phyloP scores from a whole-genome alignment of 2,888 invertebrate species.

The Uloborus plumipes region DNA sequence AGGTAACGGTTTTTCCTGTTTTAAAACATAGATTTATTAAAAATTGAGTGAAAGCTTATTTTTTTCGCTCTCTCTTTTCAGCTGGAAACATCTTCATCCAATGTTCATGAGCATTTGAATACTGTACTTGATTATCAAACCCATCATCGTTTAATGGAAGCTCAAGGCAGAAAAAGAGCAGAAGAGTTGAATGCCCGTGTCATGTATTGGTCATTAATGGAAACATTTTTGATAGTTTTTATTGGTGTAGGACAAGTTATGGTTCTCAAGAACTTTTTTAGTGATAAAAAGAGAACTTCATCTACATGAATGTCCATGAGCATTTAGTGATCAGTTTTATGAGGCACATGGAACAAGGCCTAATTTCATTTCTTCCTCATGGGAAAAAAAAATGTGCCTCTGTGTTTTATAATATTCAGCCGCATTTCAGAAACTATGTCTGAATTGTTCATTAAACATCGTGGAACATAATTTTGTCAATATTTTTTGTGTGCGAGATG shows the following conservation, averaged over 20 bases:
- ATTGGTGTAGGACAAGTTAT: conserved; percentile 93
- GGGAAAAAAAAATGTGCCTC: too few relatives aligned
- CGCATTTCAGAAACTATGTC: too few relatives aligned
- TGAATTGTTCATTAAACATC: too few relatives aligned
- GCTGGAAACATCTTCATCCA: conserved; percentile 93
- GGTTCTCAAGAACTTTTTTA: conserved; percentile 91
- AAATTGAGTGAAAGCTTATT: background rate
- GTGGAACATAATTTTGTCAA: too few relatives aligned
- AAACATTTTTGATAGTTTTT: conserved; percentile 85
- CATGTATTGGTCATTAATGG: conserved; percentile 91
- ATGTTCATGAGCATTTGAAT: conserved; percentile 89
- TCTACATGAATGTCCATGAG: conserved; percentile 20
- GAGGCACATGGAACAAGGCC: background rate
- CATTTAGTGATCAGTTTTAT: background rate
- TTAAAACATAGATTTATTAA: background rate
- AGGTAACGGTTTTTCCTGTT: conserved; percentile 68
- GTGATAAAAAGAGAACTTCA: conserved; percentile 76
- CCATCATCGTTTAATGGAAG: conserved; percentile 93
- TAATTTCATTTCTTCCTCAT: too few relatives aligned
- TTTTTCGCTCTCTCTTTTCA: conserved; percentile 72
- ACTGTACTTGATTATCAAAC: conserved; percentile 95
- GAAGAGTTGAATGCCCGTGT: conserved; percentile 97
- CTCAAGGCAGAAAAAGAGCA: conserved; percentile 93
- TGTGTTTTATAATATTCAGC: too few relatives aligned
- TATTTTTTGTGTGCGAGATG: too few relatives aligned